Conservation (phyloP, 2,888 invertebrate species). For the Dimorphilus gyrociliatus region DNA sequence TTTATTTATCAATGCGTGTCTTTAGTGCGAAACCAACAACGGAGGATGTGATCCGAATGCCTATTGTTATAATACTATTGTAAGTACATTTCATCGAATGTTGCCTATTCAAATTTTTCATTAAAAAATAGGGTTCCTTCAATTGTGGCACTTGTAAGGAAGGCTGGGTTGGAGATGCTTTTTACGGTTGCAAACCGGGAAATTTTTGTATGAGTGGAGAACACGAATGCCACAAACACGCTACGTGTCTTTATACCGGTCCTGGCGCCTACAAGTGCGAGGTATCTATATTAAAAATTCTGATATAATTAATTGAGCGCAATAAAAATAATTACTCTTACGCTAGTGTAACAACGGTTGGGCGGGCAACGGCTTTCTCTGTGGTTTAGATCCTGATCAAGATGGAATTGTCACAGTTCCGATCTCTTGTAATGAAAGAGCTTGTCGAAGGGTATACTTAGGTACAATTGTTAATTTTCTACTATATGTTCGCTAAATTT, state of each 20-base stretch:
- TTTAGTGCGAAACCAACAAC: conserved; percentile 15
- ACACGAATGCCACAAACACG: conserved; percentile 12
- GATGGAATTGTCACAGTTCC: conserved; percentile 12
- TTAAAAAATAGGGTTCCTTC: conserved; percentile 14
- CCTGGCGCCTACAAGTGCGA: conserved; percentile 16
- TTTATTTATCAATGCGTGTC: too few relatives aligned
- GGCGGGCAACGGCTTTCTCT: conserved; percentile 20
- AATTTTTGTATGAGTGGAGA: conserved; percentile 15
- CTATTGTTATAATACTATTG: conserved; percentile 19
- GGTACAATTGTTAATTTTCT: not conserved
- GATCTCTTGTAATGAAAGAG: conserved; percentile 4
- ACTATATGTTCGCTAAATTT: not conserved
- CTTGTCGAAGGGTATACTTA: conserved; percentile 5
- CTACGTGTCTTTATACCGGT: conserved; percentile 15
- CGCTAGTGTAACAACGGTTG: conserved; percentile 22
- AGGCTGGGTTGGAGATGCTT: conserved; percentile 13
- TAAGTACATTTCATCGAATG: conserved; percentile 14
- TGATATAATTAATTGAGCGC: too few relatives aligned
- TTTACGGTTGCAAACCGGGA: conserved; percentile 13
- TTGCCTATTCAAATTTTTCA: too few relatives aligned
- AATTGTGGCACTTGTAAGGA: conserved; percentile 15
- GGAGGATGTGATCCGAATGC: conserved; percentile 20
- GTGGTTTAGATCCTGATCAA: conserved; percentile 19
- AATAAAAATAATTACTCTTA: too few relatives aligned
- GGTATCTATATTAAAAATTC: too few relatives aligned